Base-by-base conservation (phyloP, 2,113 vertebrate genomes). In the Lepisosteus osseus region DNA sequence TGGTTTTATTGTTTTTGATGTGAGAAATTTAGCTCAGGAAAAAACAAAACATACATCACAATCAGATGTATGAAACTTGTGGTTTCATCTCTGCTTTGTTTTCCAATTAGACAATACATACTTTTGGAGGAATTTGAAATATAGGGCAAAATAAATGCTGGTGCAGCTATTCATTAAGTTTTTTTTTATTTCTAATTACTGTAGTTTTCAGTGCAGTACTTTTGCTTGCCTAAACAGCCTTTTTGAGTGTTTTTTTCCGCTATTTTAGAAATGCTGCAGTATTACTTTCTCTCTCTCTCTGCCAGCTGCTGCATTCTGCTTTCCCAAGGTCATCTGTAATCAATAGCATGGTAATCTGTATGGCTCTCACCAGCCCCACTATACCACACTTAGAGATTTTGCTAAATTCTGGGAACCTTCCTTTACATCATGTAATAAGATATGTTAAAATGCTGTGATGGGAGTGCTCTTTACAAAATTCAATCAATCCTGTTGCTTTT, bases 261-360 rank as follows among this genome's bases (percentile, higher is more conserved):
- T 29, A 29, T 29, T 29, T 29, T 29, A 29, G 29, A 29, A 47
- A 29, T 43, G 57, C 7, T n/a, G 15, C 43, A 41, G 59, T 11
- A 45, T 40, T 17, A 40, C 47, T 40, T 47, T 2, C 14, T 41
- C 29, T 56, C 29, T 56, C 29, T 44, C 15, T 29, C 9, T 54
- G 6, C 54, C 56, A 40, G 15, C 29, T 56, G 14, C 62, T 62
- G 62, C 56, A 44, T 69, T 65, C 57, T 75, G n/a, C 14, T 70
- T 66, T 72, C 61, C 42, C 70, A 78, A 75, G 42, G 68, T 73
- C 63, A 74, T 29, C 51, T 54, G 29, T 69, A 69, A 79, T 76
- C 69, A 71, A 72, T 74, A 79, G 29, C 55, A 4, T 17, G 29
- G 59, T 68, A 54, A 54, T 56, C 45, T 65, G 71, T 40, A 45